A percentile compares a stretch with the other conserved stretches of the same genome.
Conservation (phyloP, 2,113 vertebrate genomes). For the Gadus macrocephalus region DNA sequence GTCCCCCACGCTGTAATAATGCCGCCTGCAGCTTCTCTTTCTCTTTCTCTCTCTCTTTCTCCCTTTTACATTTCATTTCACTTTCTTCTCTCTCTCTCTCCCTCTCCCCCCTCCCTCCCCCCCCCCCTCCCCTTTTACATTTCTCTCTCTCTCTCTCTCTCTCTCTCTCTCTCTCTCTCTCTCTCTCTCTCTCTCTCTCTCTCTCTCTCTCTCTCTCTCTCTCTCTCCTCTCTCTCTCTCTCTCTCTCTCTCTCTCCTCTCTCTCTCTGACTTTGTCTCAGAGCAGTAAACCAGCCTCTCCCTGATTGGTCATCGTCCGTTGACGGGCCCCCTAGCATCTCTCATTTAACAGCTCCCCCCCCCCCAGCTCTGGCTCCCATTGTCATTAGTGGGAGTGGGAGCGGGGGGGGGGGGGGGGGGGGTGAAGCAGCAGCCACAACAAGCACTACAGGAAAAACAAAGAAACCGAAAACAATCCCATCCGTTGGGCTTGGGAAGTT, state of each 20-base stretch:
- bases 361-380: conserved; percentile 15
- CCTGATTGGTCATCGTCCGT: conserved; percentile 14
- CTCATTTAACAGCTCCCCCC: conserved; percentile 24
- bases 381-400: too few species aligned
- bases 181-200: too few species aligned
- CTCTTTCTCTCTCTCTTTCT: too few species aligned
- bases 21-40: too few species aligned
- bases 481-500: conserved; percentile 23
- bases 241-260: neutral
- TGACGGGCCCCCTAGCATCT: conserved; percentile 21
- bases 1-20: too few species aligned
- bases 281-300: conserved; percentile 22
- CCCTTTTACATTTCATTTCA: too few species aligned
- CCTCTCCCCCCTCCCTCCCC: too few species aligned
- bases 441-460: neutral
- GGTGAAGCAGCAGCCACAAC: neutral
- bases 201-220: neutral
- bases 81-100: too few species aligned
- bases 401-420: neutral
- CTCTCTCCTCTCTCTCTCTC: neutral
- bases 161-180: too few species aligned
- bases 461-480: neutral
- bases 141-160: too few species aligned
- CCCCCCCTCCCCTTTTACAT: too few species aligned
- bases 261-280: neutral